Evolutionary conservation across 2,888 invertebrate genomes (phyloP), one percentile per base, ranked within the genome.

Genomic region (Eupithecia exiguata): DNA sequence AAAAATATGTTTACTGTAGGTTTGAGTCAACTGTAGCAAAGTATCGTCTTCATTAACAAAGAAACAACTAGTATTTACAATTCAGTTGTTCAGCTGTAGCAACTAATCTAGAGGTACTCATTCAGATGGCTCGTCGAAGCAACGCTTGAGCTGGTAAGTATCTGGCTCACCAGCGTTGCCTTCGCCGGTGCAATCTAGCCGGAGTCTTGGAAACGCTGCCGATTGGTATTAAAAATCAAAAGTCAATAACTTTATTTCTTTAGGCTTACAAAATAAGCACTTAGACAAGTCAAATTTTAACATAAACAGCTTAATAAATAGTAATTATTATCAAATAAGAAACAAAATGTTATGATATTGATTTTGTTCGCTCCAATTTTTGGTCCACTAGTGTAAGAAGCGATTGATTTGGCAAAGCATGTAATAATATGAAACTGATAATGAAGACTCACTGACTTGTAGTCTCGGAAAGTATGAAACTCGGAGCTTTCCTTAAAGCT

Each of bases 1-100:
- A 18, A 35, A 62, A 30, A 35, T 21, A 62, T 25, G 6, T 18
- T 62, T 62, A 30, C 18, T 35, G 35, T 62, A 62, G 35, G 46
- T 65, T 58, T 6, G 2, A 70, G 61, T 70, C 73, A 69, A 70
- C 69, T 30, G 63, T 43, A 61, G 65, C 65, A 46, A 69, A 72
- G 14, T 62, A n/a, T 65, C n/a, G 14, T 25, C 25, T 53, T 49
- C 21, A 53, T 10, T 7, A 58, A 25, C 21, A 21, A 53, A 21
- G n/a, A 53, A 49, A 18, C 21, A 53, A 21, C 53, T 21, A 53
- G 38, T 30, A 58, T 49, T 38, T 49, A 53, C 21, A 53, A 21
- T 53, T 21, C 21, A 7, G 21, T 53, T 21, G n/a, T 49, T n/a
- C 49, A 49, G 49, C 49, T 18, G 43, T 43, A 5, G 49, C 49